Base-by-base conservation (phyloP, 2,888 invertebrate species). In the Taphrorychus bicolor region DNA sequence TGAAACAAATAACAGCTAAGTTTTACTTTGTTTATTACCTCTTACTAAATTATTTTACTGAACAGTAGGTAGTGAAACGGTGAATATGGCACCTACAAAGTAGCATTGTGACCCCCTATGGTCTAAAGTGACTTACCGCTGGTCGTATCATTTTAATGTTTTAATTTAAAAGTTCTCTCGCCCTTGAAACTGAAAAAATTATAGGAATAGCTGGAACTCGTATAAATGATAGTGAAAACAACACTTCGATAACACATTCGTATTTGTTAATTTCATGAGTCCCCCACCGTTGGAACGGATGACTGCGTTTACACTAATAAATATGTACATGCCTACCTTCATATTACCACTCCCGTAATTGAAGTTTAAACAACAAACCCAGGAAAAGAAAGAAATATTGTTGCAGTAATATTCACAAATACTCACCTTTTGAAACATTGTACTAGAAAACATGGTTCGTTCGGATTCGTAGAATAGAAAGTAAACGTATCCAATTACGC, bases 161-260 rank as follows among this genome's bases (percentile, higher is more conserved):
- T 32, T n/a, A n/a, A n/a, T n/a, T n/a, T n/a, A 3, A 51, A 51
- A 51, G 3, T 9, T 17, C 16, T 19, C 17, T 45, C 14, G 14
- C 5, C 5, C 45, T 45, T 14, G 17, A 14, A n/a, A n/a, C n/a
- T 17, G 16, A 16, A 17, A 45, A 17, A 18, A 17, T 18, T 7
- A 19, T 17, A 51, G n/a, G 7, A 7, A 45, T 7, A 9, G 23
- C 23, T n/a, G 23, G 23, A 53, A 53, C 53, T 24, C 53, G 53
- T 53, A 53, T 19, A 53, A 53, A 21, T 53, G 53, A 23, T 53
- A 53, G 23, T 17, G 24, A 53, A 53, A 53, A 22, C 22, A 53
- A 53, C 22, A 53, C 24, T n/a, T 51, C 45, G 7, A 45, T 45
- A 45, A 45, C 17, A 45, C 45, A 17, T 45, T 45, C 45, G 14